phyloP scores from a whole-genome alignment of 1,140 invertebrate species.

The Phthorimaea operculella region DNA sequence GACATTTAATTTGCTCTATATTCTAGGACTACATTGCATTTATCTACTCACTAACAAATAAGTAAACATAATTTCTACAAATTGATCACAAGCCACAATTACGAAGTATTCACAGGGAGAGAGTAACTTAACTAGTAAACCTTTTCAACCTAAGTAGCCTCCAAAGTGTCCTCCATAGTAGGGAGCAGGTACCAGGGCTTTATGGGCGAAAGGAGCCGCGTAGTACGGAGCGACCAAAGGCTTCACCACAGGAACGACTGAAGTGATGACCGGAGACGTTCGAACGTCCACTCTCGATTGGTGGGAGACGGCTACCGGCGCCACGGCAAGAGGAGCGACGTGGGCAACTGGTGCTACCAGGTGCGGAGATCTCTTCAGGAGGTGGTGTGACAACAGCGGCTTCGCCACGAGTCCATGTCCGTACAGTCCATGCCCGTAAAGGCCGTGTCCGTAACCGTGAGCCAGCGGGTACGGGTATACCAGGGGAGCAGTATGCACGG shows the following conservation, averaged over 20 bases:
- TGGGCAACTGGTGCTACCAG: conserved; percentile 22
- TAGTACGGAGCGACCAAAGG: conserved; percentile 28
- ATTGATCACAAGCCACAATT: too few relatives aligned
- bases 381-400: conserved; percentile 24
- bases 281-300: conserved; percentile 49
- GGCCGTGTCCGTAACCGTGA: conserved; percentile 22
- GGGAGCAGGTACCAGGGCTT: neutral
- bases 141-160: conserved; percentile 12
- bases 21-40: too few relatives aligned
- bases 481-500: conserved; percentile 24
- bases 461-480: conserved; percentile 18
- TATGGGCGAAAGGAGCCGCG: conserved; percentile 20
- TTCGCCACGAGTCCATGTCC: conserved; percentile 14
- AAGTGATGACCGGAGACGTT: conserved; percentile 29
- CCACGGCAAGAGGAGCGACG: conserved; percentile 24
- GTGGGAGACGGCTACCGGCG: conserved; percentile 47
- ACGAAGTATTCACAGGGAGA: too few relatives aligned
- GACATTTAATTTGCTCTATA: too few relatives aligned
- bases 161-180: neutral
- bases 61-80: too few relatives aligned
- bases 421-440: neutral
- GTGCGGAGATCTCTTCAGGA: conserved; percentile 26
- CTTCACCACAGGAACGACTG: conserved; percentile 20
- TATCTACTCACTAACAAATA: too few relatives aligned
- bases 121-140: too few relatives aligned